Evolutionary conservation across 2,888 invertebrate species (phyloP).

Genomic region (Hypercompe scribonia): DNA sequence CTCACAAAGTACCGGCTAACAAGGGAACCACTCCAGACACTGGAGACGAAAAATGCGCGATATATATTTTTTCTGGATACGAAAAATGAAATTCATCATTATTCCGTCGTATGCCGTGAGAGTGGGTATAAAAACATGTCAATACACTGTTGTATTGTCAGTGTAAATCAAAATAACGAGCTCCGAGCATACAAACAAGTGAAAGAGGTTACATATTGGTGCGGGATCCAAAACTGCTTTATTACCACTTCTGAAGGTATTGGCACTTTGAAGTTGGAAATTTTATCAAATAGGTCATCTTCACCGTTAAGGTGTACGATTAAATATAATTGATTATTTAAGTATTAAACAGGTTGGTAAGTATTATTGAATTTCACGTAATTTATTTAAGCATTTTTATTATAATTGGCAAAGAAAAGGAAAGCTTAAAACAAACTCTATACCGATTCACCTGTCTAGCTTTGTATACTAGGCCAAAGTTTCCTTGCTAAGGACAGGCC

Average conservation of each 20-base stretch:
- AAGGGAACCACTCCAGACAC: conserved; percentile 8
- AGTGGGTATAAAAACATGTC: conserved; percentile 41
- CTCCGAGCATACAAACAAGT: conserved; percentile 44
- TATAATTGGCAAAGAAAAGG: too few species aligned
- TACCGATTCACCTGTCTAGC: too few species aligned
- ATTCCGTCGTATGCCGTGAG: conserved; percentile 43
- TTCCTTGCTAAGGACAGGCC: too few species aligned
- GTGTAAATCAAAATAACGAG: conserved; percentile 59
- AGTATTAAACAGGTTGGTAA: too few species aligned
- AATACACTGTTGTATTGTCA: conserved; percentile 51
- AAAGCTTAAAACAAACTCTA: too few species aligned
- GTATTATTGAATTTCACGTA: too few species aligned
- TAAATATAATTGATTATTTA: too few species aligned
- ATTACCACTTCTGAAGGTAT: conserved; percentile 3
- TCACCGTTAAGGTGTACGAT: neutral
- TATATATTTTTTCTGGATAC: conserved; percentile 28
- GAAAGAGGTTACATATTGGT: conserved; percentile 37
- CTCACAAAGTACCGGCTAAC: conserved; percentile 12
- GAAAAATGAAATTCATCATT: conserved; percentile 51
- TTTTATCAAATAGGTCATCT: too few species aligned
- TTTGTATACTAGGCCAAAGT: too few species aligned
- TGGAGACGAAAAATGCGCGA: conserved; percentile 27
- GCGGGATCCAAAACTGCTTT: conserved; percentile 40
- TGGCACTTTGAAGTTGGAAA: neutral
- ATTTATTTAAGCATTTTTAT: too few species aligned